Evolutionary conservation across 2,113 vertebrate genomes (phyloP).

Genomic region (Sprattus sprattus): DNA sequence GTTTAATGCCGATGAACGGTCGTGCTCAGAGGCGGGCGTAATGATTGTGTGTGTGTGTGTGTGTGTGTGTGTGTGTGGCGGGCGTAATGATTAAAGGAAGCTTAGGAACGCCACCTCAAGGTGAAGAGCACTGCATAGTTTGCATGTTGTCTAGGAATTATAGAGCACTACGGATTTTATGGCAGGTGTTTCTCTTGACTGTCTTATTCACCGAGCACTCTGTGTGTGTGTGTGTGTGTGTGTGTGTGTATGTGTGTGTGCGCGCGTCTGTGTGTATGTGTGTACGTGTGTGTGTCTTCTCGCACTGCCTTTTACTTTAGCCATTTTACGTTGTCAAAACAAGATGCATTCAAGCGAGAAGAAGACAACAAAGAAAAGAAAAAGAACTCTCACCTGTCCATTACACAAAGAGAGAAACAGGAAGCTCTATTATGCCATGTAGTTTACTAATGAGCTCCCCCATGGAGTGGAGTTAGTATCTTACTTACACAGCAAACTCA

Average conservation of each 20-base stretch:
- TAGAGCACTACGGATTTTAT: slow-evolving; percentile 35
- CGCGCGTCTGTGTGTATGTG: background rate
- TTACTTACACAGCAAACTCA: background rate
- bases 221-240: background rate
- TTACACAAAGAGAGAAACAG: slow-evolving; percentile 38
- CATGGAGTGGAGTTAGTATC: background rate
- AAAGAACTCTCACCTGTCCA: slow-evolving; percentile 26
- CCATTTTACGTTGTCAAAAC: slow-evolving; percentile 31
- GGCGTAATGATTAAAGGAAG: slow-evolving; percentile 34
- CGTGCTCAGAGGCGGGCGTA: background rate
- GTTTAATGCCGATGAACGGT: slow-evolving; percentile 37
- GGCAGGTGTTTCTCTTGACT: slow-evolving; percentile 22
- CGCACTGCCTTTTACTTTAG: slow-evolving; percentile 21
- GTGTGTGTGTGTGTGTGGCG: too few relatives aligned
- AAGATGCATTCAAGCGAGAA: slow-evolving; percentile 15
- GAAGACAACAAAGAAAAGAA: slow-evolving; percentile 20
- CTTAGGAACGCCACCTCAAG: slow-evolving; percentile 35
- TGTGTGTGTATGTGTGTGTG: background rate
- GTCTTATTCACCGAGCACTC: slow-evolving; percentile 11
- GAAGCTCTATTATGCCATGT: slow-evolving; percentile 31
- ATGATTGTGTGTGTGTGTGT: too few relatives aligned
- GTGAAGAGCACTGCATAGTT: slow-evolving; percentile 19
- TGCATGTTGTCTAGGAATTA: background rate
- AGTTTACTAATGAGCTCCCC: slow-evolving; percentile 30
- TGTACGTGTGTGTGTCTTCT: background rate